Conservation (phyloP, 1,140 invertebrate genomes). For the Sesamia nonagrioides region DNA sequence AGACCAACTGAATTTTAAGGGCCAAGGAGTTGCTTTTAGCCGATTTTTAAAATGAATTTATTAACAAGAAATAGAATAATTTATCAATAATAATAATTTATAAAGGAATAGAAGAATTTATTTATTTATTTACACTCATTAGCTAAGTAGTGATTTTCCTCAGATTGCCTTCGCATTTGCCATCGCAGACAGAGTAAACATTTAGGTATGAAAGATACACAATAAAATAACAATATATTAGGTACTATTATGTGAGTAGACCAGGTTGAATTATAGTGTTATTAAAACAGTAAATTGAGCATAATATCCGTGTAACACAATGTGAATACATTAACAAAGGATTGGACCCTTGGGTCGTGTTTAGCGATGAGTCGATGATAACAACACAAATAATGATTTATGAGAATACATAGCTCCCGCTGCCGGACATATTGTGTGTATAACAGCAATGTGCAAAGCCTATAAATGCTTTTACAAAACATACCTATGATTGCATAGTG, state of each 20-base stretch:
- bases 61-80: too few species aligned
- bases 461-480: too few species aligned
- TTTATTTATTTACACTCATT: constrained; percentile 3
- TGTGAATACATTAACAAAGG: constrained; percentile 21
- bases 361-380: constrained; percentile 31
- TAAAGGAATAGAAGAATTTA: constrained; percentile 15
- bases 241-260: background rate
- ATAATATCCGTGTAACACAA: constrained; percentile 2
- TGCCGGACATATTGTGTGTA: background rate
- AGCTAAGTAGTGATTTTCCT: background rate
- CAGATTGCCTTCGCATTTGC: background rate
- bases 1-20: too few species aligned
- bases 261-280: constrained; percentile 7
- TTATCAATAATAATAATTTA: too few species aligned
- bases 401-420: constrained; percentile 18
- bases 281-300: constrained; percentile 25
- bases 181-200: background rate
- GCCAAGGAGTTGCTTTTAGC: too few species aligned
- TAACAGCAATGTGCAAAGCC: too few species aligned
- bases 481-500: too few species aligned
- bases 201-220: background rate
- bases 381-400: constrained; percentile 20
- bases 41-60: too few species aligned
- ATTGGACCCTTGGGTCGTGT: constrained; percentile 5
- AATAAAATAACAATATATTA: background rate